Evolutionary conservation across 2,888 invertebrate genomes (phyloP).

Genomic region (Stramonita haemastoma): DNA sequence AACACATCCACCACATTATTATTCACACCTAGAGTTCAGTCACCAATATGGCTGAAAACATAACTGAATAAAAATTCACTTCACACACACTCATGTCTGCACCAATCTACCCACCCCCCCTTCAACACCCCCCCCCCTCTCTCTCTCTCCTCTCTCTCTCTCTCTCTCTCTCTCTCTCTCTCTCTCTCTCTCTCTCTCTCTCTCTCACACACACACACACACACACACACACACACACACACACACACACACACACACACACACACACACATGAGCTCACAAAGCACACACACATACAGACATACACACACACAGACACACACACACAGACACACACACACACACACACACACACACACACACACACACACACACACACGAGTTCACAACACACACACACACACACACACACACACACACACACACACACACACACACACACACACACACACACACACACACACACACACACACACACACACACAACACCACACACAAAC

Average conservation of each 20-base stretch:
- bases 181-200: background rate
- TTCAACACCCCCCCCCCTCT: too few species aligned
- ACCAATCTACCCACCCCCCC: too few species aligned
- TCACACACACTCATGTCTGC: too few species aligned
- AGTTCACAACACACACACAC: constrained; percentile 19
- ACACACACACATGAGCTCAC: background rate
- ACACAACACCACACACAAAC: too few species aligned
- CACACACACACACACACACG: constrained; percentile 13
- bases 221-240: constrained; percentile 11
- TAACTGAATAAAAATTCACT: too few species aligned
- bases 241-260: constrained; percentile 20
- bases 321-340: constrained; percentile 17
- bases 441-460: constrained; percentile 10
- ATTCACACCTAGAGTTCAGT: too few species aligned
- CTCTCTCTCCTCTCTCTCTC: too few species aligned
- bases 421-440: constrained; percentile 18
- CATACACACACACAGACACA: background rate
- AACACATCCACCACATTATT: too few species aligned
- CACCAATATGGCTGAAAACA: too few species aligned
- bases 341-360: background rate
- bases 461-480: constrained; percentile 14
- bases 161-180: too few species aligned
- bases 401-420: constrained; percentile 3
- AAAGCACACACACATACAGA: background rate
- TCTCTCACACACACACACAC: constrained; percentile 14